Conservation (phyloP, 2,888 invertebrate species). For the Steinernema carpocapsae region DNA sequence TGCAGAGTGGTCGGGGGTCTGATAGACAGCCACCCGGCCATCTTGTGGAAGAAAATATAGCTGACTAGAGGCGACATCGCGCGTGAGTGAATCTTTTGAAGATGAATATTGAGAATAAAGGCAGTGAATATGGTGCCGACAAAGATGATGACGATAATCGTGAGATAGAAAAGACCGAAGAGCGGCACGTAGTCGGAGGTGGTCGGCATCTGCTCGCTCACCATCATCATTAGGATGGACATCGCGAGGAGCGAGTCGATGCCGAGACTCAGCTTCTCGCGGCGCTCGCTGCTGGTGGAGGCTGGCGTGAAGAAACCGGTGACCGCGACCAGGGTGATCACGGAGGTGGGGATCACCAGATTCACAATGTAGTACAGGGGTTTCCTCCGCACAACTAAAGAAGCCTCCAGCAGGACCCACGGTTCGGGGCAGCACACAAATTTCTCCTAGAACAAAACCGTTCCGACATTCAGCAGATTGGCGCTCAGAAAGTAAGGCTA, state of each 20-base stretch:
- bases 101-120: constrained; percentile 67
- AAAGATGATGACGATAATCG: constrained; percentile 68
- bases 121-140: constrained; percentile 68
- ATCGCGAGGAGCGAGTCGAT: constrained; percentile 70
- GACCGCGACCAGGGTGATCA: constrained; percentile 70
- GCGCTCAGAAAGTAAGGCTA: too few relatives aligned
- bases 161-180: constrained; percentile 65
- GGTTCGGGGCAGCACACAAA: constrained; percentile 68
- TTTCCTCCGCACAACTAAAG: constrained; percentile 63
- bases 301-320: constrained; percentile 71
- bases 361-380: constrained; percentile 63
- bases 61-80: constrained; percentile 63
- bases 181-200: constrained; percentile 68
- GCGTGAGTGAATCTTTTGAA: constrained; percentile 65
- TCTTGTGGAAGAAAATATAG: constrained; percentile 65
- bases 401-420: constrained; percentile 65
- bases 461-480: too few relatives aligned
- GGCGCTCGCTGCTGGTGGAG: constrained; percentile 69
- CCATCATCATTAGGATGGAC: constrained; percentile 72
- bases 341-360: constrained; percentile 69
- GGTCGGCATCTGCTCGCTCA: constrained; percentile 72
- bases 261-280: constrained; percentile 66
- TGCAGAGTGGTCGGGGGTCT: constrained; percentile 63
- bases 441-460: constrained; percentile 55
- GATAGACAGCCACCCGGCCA: constrained; percentile 61